Base-by-base conservation (phyloP, 1,140 invertebrate species). In the Caenorhabditis briggsae region DNA sequence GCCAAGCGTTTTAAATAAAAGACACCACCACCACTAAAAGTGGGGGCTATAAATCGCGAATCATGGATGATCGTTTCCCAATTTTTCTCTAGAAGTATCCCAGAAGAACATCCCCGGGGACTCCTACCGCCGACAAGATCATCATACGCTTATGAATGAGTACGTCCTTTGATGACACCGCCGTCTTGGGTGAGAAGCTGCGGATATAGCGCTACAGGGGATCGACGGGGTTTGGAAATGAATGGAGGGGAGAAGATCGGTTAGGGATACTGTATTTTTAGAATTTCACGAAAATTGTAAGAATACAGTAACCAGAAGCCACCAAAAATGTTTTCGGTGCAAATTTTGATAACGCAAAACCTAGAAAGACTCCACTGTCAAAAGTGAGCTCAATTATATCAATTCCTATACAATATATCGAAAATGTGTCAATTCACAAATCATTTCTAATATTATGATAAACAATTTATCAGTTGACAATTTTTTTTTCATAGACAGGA, bases 91-190 rank as follows among this genome's bases (percentile, higher is more conserved):
- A 9, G 33, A 25, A 64, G 7, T 64, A 64, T 64, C 16, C 64
- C 3, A 6, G 8, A 23, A 23, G n/a, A 23, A 25, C 9, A n/a
- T 78, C 70, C 70, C 70, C 70, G n/a, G 46, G 70, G 70, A 46
- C 70, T 78, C 43, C 70, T 50, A 50, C 70, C 70, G 70, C 70
- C 20, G 59, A 61, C 59, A 33, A 25, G 46, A 78, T 78, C 70
- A 78, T 78, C 70, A 78, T 78, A 78, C 43, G 70, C 70, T 78
- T 78, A 78, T 78, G 70, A 78, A 50, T 78, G 46, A 53, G 70
- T 50, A 70, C 64, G n/a, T 25, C 70, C 70, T 78, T 78, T 78
- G 70, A 78, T 78, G 70, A 78, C 46, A 53, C 70, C 70, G 70
- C 43, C 70, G 64, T 5, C 6, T 12, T 58, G 61, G 6, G n/a